phyloP scores from a whole-genome alignment of 2,888 invertebrate genomes.

The Drosophila gaucha region DNA sequence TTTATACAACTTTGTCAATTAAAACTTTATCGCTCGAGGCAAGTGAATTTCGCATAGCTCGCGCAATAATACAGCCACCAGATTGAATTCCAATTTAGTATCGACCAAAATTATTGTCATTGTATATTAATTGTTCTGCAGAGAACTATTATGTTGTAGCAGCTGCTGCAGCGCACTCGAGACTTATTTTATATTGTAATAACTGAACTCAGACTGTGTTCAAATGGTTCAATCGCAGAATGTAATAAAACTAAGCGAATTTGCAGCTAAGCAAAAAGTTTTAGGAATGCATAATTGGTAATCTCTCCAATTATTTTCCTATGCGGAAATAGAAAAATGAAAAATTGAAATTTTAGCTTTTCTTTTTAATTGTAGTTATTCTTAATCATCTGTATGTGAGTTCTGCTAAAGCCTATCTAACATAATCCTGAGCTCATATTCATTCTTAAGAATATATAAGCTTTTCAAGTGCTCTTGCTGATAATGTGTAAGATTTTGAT shows the following conservation, averaged over 20 bases:
- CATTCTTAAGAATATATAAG: too few species aligned
- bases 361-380: too few species aligned
- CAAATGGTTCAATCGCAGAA: too few species aligned
- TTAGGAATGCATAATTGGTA: background rate
- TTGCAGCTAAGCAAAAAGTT: background rate
- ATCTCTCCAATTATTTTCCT: too few species aligned
- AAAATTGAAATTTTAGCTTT: too few species aligned
- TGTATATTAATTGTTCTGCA: conserved; percentile 15
- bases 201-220: background rate
- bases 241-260: too few species aligned
- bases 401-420: too few species aligned
- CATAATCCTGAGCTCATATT: too few species aligned
- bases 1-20: conserved; percentile 54
- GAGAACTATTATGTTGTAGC: background rate
- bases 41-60: conserved; percentile 3
- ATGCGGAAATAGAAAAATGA: too few species aligned
- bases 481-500: too few species aligned
- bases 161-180: background rate
- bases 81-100: conserved; percentile 15
- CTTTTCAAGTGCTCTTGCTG: too few species aligned
- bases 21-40: conserved; percentile 43
- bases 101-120: conserved; percentile 14
- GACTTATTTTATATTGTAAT: background rate
- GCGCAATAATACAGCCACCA: conserved; percentile 20
- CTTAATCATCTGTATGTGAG: too few species aligned